phyloP scores from a whole-genome alignment of 2,888 invertebrate genomes.

The Entomobrya proxima region DNA sequence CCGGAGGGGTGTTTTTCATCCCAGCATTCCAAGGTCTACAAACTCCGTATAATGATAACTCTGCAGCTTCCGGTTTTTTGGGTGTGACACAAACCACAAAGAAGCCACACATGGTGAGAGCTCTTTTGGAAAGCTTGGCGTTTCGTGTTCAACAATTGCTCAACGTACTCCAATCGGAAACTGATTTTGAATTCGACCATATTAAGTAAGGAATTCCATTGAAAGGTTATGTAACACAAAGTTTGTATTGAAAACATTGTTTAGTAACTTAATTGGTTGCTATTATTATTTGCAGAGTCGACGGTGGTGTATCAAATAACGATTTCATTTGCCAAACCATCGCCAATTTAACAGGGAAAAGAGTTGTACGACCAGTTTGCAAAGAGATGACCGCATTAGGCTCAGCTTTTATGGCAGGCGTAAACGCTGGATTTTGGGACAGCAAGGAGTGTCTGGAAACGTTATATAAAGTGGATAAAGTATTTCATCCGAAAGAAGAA shows the following conservation, averaged over 20 bases:
- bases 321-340: constrained; percentile 93
- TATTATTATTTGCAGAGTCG: constrained; percentile 82
- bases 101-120: constrained; percentile 87
- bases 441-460: constrained; percentile 82
- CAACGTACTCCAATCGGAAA: constrained; percentile 85
- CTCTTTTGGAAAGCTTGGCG: constrained; percentile 90
- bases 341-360: constrained; percentile 87
- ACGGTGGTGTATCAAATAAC: constrained; percentile 97
- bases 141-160: constrained; percentile 89
- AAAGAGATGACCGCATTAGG: constrained; percentile 92
- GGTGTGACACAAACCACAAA: constrained; percentile 85
- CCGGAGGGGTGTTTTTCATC: constrained; percentile 89
- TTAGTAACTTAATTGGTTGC: constrained; percentile 34
- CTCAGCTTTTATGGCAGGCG: constrained; percentile 83
- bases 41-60: constrained; percentile 92
- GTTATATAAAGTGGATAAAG: constrained; percentile 81
- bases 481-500: constrained; percentile 80
- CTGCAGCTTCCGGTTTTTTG: constrained; percentile 90
- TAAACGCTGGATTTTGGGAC: constrained; percentile 82
- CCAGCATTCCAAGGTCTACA: constrained; percentile 93
- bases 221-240: not conserved
- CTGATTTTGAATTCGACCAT: constrained; percentile 80
- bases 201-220: constrained; percentile 80
- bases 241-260: not conserved
- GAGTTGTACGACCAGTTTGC: constrained; percentile 85